Conservation (phyloP, 2,797 vertebrate genomes). For the Myotis findleyi region DNA sequence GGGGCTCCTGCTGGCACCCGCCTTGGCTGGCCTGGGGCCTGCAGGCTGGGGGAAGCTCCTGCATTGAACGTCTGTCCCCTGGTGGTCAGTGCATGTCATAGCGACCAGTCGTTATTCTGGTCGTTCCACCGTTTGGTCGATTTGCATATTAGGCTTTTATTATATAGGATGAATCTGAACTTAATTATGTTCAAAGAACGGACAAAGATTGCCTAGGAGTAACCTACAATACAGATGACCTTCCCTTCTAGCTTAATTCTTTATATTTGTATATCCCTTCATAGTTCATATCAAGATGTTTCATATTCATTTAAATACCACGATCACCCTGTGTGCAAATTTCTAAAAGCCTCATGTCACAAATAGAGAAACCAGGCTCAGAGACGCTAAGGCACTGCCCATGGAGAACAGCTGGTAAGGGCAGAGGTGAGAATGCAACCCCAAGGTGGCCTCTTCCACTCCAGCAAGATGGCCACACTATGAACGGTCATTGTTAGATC, state of each 20-base stretch:
- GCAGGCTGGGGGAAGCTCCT: no score
- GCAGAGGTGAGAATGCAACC: neutral
- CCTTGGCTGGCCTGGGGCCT: no score
- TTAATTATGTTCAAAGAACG: neutral
- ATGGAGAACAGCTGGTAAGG: neutral
- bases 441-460: neutral
- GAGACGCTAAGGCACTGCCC: neutral
- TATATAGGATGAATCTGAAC: neutral
- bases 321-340: neutral
- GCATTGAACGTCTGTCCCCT: no score
- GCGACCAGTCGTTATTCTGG: accelerated
- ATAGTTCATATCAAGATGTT: neutral
- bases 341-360: neutral
- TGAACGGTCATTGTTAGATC: neutral
- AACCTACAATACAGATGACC: neutral
- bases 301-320: neutral
- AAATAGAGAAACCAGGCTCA: neutral
- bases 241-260: neutral
- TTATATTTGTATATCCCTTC: neutral
- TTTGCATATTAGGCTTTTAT: no score
- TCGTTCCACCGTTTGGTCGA: accelerated
- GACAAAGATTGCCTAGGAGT: neutral
- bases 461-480: neutral
- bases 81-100: no score
- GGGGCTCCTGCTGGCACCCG: no score